Percentiles rank a stretch among this genome's conserved stretches.
Conservation (phyloP, 2,113 vertebrate genomes). For the Poeciliopsis turrubarensis region DNA sequence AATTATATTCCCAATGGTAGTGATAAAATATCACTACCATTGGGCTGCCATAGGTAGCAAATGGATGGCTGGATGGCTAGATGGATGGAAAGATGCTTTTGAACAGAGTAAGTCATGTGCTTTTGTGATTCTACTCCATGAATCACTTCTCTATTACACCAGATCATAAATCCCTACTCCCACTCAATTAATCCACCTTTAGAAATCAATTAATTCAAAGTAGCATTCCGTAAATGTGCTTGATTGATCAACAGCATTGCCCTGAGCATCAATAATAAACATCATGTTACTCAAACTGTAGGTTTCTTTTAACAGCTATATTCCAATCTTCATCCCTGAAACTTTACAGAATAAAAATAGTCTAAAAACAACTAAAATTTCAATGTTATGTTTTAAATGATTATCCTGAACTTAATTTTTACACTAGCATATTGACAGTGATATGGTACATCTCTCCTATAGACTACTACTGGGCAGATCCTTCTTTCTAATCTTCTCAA, state of each 20-base stretch:
- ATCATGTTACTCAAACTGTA: neutral
- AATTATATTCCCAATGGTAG: no score
- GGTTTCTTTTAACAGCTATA: neutral
- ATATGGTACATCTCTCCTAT: slow-evolving; percentile 21
- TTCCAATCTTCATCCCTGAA: neutral
- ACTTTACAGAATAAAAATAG: neutral
- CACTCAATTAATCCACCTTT: slow-evolving; percentile 22
- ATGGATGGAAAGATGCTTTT: neutral
- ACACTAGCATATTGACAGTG: no score
- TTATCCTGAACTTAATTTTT: no score
- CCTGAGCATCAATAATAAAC: neutral
- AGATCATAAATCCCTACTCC: slow-evolving; percentile 21
- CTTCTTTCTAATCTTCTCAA: slow-evolving; percentile 66
- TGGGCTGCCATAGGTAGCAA: no score
- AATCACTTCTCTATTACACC: slow-evolving; percentile 27
- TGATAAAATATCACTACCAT: no score
- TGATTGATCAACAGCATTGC: slow-evolving; percentile 23
- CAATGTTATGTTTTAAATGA: no score
- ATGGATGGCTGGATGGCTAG: no score
- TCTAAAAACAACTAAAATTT: neutral
- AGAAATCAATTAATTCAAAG: slow-evolving; percentile 31
- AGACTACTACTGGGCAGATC: slow-evolving; percentile 11
- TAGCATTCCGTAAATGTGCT: slow-evolving; percentile 14
- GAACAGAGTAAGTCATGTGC: neutral
- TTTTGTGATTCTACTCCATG: slow-evolving; percentile 23